phyloP scores from a whole-genome alignment of 64 coral and sea anemone species.

The Catalaphyllia jardinei region DNA sequence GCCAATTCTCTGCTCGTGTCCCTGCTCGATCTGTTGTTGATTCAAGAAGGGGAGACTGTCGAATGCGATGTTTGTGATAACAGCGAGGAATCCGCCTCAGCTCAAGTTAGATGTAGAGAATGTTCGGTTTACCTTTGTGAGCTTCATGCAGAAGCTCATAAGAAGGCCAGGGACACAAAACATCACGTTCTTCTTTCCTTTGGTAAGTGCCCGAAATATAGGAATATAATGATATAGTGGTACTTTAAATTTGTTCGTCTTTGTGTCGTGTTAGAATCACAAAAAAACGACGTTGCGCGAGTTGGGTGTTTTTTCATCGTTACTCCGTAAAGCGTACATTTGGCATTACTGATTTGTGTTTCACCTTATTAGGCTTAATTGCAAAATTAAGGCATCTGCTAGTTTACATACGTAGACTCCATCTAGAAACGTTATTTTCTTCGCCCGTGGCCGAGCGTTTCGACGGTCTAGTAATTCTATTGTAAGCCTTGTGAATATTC shows the following conservation, averaged over 20 bases:
- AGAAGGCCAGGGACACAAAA: slow-evolving; percentile 46
- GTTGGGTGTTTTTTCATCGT: too few relatives aligned
- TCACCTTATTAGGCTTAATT: too few relatives aligned
- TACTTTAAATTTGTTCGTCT: not conserved
- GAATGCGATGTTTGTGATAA: slow-evolving; percentile 67
- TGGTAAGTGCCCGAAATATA: not conserved
- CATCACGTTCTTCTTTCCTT: slow-evolving; percentile 39
- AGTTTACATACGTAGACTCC: too few relatives aligned
- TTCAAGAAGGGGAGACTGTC: slow-evolving; percentile 46
- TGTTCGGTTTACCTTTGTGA: slow-evolving; percentile 70
- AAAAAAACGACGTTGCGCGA: too few relatives aligned
- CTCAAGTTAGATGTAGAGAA: slow-evolving; percentile 54
- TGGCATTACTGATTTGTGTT: too few relatives aligned
- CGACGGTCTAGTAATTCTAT: too few relatives aligned
- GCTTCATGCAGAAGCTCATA: slow-evolving; percentile 67
- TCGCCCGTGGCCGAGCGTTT: too few relatives aligned
- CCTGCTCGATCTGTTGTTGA: slow-evolving; percentile 49
- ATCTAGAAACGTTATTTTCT: too few relatives aligned
- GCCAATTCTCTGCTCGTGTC: slow-evolving; percentile 47
- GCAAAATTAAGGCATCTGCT: too few relatives aligned
- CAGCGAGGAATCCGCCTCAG: slow-evolving; percentile 17
- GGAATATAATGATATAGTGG: too few relatives aligned
- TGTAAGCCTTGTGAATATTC: too few relatives aligned
- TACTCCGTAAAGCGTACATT: too few relatives aligned
- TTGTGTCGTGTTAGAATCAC: not conserved